Percentiles rank a stretch among this genome's conserved stretches.
Evolutionary conservation across 2,113 vertebrate species (phyloP).

Genomic region (Trogon melanurus): DNA sequence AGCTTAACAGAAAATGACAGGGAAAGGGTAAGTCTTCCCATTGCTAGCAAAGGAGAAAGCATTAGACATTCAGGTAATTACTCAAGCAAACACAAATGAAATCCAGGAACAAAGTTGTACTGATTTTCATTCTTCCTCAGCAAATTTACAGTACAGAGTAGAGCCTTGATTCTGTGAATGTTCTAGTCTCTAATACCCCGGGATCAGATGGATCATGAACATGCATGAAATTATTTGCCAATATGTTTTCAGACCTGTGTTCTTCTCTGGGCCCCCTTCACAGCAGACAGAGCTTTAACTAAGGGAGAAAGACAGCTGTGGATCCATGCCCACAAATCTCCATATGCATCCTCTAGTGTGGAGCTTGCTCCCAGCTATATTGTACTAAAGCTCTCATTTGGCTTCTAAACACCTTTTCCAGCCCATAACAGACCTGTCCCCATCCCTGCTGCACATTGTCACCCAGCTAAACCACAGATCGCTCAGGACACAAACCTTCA

Average conservation of each 20-base stretch:
- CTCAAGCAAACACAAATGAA: not conserved
- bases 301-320: not conserved
- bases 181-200: not conserved
- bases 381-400: not conserved
- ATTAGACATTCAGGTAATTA: not conserved
- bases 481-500: not conserved
- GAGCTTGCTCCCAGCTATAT: not conserved
- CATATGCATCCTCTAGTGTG: not conserved
- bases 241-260: not conserved
- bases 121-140: not conserved
- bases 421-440: not conserved
- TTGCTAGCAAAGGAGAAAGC: not conserved
- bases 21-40: not conserved
- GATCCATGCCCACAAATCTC: not conserved
- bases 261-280: not conserved
- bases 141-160: not conserved
- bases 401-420: not conserved
- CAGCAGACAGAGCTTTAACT: not conserved
- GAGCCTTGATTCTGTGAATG: not conserved
- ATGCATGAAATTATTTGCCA: not conserved
- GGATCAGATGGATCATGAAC: not conserved
- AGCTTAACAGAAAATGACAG: constrained; percentile 71
- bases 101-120: not conserved
- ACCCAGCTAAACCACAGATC: not conserved
- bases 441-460: not conserved